phyloP scores from a whole-genome alignment of 2,888 invertebrate genomes.

The Caenorhabditis japonica region DNA sequence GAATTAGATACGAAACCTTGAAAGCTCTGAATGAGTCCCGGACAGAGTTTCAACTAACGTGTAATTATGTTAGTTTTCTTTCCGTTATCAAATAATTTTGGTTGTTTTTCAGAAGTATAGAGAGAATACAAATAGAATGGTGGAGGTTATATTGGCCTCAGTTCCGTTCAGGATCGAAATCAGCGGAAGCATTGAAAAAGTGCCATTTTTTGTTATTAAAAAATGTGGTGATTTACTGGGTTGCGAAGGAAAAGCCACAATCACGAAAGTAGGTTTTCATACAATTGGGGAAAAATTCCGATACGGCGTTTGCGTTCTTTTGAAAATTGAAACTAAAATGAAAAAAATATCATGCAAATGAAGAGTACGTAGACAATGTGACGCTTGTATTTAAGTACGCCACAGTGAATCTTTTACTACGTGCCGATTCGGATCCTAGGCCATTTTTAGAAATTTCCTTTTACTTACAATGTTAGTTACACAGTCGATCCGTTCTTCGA shows the following conservation, averaged over 20 bases:
- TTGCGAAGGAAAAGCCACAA: conserved; percentile 16
- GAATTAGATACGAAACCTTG: conserved; percentile 2
- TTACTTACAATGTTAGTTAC: no score
- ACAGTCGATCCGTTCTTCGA: no score
- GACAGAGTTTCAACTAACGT: conserved; percentile 14
- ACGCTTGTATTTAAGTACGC: no score
- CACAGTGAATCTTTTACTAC: no score
- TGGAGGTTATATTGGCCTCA: conserved; percentile 1
- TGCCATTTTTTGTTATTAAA: conserved; percentile 26
- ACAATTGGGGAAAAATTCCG: no score
- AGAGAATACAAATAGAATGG: conserved; percentile 33
- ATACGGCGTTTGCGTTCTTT: no score
- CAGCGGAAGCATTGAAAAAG: conserved; percentile 31
- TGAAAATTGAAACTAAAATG: no score
- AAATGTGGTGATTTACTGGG: neutral
- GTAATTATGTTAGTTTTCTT: conserved; percentile 7
- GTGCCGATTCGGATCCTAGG: no score
- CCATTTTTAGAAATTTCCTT: no score
- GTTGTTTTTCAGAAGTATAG: conserved; percentile 4
- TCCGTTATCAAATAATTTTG: neutral
- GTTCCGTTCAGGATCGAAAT: conserved; percentile 39
- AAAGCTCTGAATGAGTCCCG: conserved; percentile 3
- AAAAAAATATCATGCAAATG: no score
- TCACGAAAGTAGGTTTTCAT: conserved; percentile 24
- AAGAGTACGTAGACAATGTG: no score